Base-by-base conservation (phyloP, 1,140 invertebrate species). In the Plectrocnemia conspersa region DNA sequence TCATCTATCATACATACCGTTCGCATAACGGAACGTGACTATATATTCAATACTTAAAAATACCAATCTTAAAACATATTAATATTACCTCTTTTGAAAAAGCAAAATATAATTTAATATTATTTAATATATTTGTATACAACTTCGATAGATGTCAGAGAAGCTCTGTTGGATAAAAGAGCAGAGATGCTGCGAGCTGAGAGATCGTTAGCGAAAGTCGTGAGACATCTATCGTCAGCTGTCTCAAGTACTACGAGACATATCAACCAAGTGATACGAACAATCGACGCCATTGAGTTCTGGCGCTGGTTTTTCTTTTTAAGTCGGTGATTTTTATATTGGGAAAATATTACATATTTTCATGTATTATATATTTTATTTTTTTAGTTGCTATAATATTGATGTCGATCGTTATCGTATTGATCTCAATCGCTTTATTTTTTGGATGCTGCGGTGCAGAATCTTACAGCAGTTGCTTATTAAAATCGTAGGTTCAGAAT, bases 401-500 rank as follows among this genome's bases (percentile, higher is more conserved):
- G 4, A 67, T 69, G 33, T 63, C 60, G 3, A 63, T 71, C 24
- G 65, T 74, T 0, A 69, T 72, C 65, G 21, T 68, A 9, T 64
- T 74, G 3, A 64, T 73, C 33, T 45, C 72, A 6, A 52, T 67
- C 22, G 72, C 65, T 9, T 63, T 74, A 53, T 59, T 68, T 21
- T 76, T 71, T 52, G 73, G 72, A 11, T 76, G 73, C 53, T 69
- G 72, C 32, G 66, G 69, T 16, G 65, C 66, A 15, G 73, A 74
- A 57, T 68, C 62, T 22, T 69, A 73, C 29, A 72, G 67, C 13
- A 68, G 67, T 54, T 66, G 69, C 56, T 72, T 73, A 24, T 61
- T 74, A 40, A 69, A 73, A 68, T 61, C 69, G 73, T 76, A 66
- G 70, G 68, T 69, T 59, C n/a, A n/a, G n/a, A 54, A 27, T n/a